Evolutionary conservation across 1,140 invertebrate species (phyloP), one percentile per base, ranked within the genome.

Genomic region (Teleogryllus occipitalis): DNA sequence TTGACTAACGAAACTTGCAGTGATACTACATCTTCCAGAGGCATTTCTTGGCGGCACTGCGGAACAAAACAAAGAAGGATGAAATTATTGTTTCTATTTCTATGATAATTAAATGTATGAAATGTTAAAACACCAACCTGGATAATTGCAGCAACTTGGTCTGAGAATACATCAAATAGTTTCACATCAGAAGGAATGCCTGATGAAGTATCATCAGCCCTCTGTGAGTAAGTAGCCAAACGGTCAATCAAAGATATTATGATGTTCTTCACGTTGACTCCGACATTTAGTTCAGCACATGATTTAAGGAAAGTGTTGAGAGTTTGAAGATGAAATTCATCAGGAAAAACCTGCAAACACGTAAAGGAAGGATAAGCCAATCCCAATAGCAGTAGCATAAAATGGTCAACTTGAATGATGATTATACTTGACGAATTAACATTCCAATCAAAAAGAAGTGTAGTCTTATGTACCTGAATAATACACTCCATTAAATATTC

Each of bases 401-500:
- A 65, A 14, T 65, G 2, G 7, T 65, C 18, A 14, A 14, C 10
- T 65, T 65, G 2, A 1, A 65, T 65, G 27, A 39, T 39, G 1
- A 39, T 5, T 39, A 39, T 39, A 39, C 5, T 39, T 39, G 27
- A 39, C 5, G 27, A 39, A 39, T 39, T 39, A 39, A 75, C n/a
- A 5, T 3, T 18, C n/a, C 5, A 75, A 75, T 75, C n/a, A 39
- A 10, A 75, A 22, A 21, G 10, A 72, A 15, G 5, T 54, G 5
- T 39, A 5, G 27, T 39, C 27, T 47, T 47, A 22, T 73, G 65
- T 85, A 96, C 96, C 90, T 99, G 98, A 87, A 99, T 99, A 79
- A 99, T 97, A 86, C 98, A 99, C 86, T 99, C 98, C 97, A 99
- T 99, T 8, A 99, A 89, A 88, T 99, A 99, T 88, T 99, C 97